Evolutionary conservation across 2,888 invertebrate species (phyloP), one percentile per base, ranked within the genome.

Genomic region (Caenorhabditis angaria): DNA sequence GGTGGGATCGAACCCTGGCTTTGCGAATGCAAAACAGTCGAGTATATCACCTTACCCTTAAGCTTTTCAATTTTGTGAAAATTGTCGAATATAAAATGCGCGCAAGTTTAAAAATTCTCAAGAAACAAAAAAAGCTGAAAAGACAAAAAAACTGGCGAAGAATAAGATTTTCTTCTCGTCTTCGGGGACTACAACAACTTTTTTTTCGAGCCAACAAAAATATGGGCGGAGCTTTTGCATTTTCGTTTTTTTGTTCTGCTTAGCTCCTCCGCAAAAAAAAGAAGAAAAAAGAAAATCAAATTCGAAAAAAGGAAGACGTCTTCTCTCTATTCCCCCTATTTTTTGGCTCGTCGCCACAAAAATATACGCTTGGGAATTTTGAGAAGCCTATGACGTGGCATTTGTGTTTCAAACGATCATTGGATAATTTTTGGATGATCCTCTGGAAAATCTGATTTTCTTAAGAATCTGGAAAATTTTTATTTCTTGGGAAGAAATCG

Each of bases 241-340:
- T n/a, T n/a, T n/a, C n/a, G n/a, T n/a, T n/a, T n/a, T n/a, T n/a
- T n/a, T n/a, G n/a, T n/a, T n/a, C n/a, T n/a, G 32, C 32, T 5
- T 5, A 41, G 18, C 10, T 18, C 14, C 41, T 41, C 41, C 6
- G 41, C 41, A 18, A 12, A 14, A 14, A 3, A 18, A 41, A 18
- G 10, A 41, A 41, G n/a, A 41, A 41, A 41, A 41, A 41, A 41
- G 41, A 41, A 41, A 41, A 41, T 41, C 41, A 41, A 41, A 41
- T 41, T 41, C 41, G 41, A 41, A 41, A 41, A 41, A 18, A 41
- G 41, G 41, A 41, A 41, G 41, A 41, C 18, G 14, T 18, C 41
- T 14, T 14, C 41, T 41, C 18, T 32, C 10, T 32, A 8, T 32
- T 32, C 10, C 10, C 32, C 10, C 10, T 32, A 8, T 32, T 32